A percentile compares a stretch with the other conserved stretches of the same genome.
phyloP scores from a whole-genome alignment of 2,797 vertebrate species.

The Clamator glandarius region DNA sequence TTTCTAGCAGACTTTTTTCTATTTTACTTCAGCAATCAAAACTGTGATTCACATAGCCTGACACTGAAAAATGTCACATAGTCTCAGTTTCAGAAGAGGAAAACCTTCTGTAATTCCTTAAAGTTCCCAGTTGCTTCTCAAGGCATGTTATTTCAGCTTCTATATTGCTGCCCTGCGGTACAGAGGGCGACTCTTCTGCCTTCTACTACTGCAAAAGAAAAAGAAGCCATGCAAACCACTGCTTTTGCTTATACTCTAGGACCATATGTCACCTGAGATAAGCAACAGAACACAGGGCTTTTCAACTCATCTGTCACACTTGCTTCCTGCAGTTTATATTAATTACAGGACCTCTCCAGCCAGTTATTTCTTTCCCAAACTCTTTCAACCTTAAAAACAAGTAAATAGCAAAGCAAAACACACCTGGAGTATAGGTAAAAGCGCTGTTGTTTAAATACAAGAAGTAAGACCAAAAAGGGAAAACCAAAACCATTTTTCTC shows the following conservation, averaged over 20 bases:
- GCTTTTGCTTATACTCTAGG: slow-evolving; percentile 8
- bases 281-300: slow-evolving; percentile 42
- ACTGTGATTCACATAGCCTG: slow-evolving; percentile 13
- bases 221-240: not conserved
- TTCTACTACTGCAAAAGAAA: not conserved
- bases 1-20: slow-evolving; percentile 9
- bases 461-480: no score
- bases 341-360: slow-evolving; percentile 59
- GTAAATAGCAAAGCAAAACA: slow-evolving; percentile 1
- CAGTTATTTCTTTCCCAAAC: not conserved
- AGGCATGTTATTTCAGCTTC: not conserved
- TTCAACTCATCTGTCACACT: slow-evolving; percentile 45
- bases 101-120: slow-evolving; percentile 12
- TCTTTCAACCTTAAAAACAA: slow-evolving; percentile 10
- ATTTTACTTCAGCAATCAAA: slow-evolving; percentile 46
- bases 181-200: not conserved
- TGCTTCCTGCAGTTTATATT: slow-evolving; percentile 56
- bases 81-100: not conserved
- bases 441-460: not conserved
- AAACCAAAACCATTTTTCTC: not conserved
- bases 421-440: not conserved
- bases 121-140: not conserved
- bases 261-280: slow-evolving; percentile 50
- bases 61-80: not conserved
- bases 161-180: not conserved